Base-by-base conservation (phyloP, 2,888 invertebrate genomes). In the Xylota segnis region DNA sequence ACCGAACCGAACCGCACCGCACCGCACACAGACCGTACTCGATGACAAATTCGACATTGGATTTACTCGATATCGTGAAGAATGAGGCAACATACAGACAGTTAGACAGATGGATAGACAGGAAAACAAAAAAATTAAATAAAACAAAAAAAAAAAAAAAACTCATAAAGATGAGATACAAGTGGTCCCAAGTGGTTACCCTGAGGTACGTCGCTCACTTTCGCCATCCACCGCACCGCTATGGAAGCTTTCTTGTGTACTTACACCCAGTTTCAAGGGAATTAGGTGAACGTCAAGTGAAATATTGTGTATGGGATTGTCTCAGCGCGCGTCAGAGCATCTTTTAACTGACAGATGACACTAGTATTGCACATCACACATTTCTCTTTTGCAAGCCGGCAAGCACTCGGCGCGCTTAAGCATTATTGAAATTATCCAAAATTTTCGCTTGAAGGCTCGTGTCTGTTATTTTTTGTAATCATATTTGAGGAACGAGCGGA, bases 201-300 rank as follows among this genome's bases (percentile, higher is more conserved):
- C 23, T 68, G 50, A 40, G 66, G 76, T 68, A 59, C 59, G 29
- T 59, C 59, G 27, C 37, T 58, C 66, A 76, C 68, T 76, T 76
- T 76, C 59, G 66, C 66, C 45, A 7, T 18, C 29, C 32, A 63
- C 12, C 10, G 54, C 43, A 3, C 23, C 23, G 23, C 23, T 23
- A 16, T 27, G 63, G 47, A 59, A 32, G 59, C 50, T 68, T 58
- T 76, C 50, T 66, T 50, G 10, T 29, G 18, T 50, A 76, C 76
- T 68, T 76, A 40, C 66, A 66, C 47, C 16, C 29, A 50, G 58
- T 68, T 76, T 50, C 59, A 76, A 68, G 58, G 76, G 66, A 76
- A 76, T 76, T 59, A 76, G 76, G 76, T 76, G 76, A 76, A 58
- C 66, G 76, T 76, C 58, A 58, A 76, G 66, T 66, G 56, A 14